A percentile compares a stretch with the other conserved stretches of the same genome.
Evolutionary conservation across 2,888 invertebrate genomes (phyloP).

Genomic region (Tipula unca): DNA sequence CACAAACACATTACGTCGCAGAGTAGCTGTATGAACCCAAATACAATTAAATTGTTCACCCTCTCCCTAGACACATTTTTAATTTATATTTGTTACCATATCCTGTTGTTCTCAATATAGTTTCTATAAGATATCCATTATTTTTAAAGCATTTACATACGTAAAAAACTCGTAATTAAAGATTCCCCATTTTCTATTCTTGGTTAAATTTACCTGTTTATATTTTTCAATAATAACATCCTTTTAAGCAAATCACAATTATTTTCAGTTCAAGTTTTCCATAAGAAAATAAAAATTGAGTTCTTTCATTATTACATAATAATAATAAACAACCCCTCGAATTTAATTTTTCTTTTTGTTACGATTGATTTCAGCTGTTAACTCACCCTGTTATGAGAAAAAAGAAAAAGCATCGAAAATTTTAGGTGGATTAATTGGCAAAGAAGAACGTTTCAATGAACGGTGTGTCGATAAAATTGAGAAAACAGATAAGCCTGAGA

Average conservation of each 20-base stretch:
- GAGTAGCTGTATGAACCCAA: background rate
- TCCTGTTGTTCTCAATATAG: background rate
- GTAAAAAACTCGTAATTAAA: background rate
- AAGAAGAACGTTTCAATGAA: constrained; percentile 2
- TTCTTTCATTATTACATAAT: background rate
- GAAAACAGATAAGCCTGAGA: background rate
- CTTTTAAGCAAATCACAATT: background rate
- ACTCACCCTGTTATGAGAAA: constrained; percentile 32
- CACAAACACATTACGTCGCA: too few species aligned
- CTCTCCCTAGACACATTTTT: background rate
- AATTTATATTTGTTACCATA: background rate
- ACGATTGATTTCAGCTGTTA: constrained; percentile 23
- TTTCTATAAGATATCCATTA: background rate
- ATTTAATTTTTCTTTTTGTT: background rate
- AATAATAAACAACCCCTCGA: background rate
- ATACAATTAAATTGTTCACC: background rate
- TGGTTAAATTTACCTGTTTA: background rate
- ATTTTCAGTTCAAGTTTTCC: background rate
- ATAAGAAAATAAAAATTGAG: background rate
- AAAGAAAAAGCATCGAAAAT: constrained; percentile 29
- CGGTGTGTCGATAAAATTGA: constrained; percentile 9
- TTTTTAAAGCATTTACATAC: background rate
- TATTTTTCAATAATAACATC: background rate
- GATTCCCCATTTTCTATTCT: background rate
- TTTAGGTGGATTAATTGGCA: background rate